These are phyloP conservation scores for Microcebus jonahi DNA, from an alignment of 2,113 vertebrate species.

Conservation along the genomic window DNA sequence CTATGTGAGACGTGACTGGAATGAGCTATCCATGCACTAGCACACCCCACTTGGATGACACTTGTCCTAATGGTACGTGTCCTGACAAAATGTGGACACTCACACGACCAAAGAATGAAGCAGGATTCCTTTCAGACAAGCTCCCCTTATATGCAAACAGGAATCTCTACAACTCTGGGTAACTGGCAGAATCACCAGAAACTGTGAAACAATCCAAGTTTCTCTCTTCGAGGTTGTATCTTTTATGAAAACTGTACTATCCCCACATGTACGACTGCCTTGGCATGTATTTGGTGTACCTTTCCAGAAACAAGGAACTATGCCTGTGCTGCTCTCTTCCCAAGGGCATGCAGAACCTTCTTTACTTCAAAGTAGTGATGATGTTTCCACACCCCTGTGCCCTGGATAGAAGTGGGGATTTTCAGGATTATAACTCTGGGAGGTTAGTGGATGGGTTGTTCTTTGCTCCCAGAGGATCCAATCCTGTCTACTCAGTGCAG, in stretches of 20 bases:
- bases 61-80: background rate
- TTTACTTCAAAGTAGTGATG: background rate
- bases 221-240: background rate
- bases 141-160: background rate
- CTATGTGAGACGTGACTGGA: background rate
- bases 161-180: background rate
- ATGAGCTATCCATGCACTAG: too few species aligned
- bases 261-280: background rate
- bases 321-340: background rate
- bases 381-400: accelerated
- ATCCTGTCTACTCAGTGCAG: background rate
- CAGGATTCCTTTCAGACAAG: background rate
- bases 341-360: background rate
- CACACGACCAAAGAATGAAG: background rate
- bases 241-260: background rate
- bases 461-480: background rate
- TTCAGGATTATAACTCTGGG: background rate
- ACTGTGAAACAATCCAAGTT: background rate
- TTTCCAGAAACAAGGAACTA: background rate
- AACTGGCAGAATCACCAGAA: background rate
- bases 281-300: background rate
- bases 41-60: background rate
- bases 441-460: background rate
- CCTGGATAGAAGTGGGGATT: background rate
- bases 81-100: background rate